phyloP scores from a whole-genome alignment of 2,113 vertebrate genomes.

The Nibea albiflora region DNA sequence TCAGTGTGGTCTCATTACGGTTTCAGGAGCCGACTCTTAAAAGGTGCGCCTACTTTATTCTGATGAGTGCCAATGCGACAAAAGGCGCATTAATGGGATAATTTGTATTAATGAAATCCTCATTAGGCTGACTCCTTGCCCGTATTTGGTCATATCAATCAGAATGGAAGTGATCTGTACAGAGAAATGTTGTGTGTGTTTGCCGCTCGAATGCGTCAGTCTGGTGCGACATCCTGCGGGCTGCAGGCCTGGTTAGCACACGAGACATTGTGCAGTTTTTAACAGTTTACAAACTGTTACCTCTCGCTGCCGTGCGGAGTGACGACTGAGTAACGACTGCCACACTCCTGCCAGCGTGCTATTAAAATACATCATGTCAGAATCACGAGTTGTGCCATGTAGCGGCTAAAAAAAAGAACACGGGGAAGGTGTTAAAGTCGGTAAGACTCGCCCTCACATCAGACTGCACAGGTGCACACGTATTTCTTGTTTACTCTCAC shows the following conservation, averaged over 20 bases:
- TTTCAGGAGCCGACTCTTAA: conserved; percentile 34
- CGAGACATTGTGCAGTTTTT: conserved; percentile 15
- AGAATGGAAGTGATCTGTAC: not conserved
- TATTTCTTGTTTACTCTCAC: not conserved
- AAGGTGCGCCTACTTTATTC: conserved; percentile 13
- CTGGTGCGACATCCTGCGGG: not conserved
- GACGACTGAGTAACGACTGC: not conserved
- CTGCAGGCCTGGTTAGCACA: not conserved
- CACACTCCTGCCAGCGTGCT: not conserved
- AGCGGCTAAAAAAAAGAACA: not conserved
- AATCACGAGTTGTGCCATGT: not conserved
- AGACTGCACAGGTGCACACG: not conserved
- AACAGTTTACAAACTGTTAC: conserved; percentile 18
- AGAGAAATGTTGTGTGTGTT: conserved; percentile 15
- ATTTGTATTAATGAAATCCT: conserved; percentile 5
- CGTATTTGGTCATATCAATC: conserved; percentile 12
- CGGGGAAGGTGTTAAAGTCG: conserved; percentile 16
- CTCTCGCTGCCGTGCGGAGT: conserved; percentile 4
- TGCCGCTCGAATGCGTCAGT: not conserved
- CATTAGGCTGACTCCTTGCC: not conserved
- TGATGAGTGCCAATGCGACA: not conserved
- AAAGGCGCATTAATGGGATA: conserved; percentile 4
- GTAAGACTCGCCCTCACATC: not conserved
- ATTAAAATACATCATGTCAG: conserved; percentile 34
- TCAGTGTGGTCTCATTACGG: conserved; percentile 19